Evolutionary conservation across 2,888 invertebrate genomes (phyloP).

Genomic region (Cactoblastis cactorum): DNA sequence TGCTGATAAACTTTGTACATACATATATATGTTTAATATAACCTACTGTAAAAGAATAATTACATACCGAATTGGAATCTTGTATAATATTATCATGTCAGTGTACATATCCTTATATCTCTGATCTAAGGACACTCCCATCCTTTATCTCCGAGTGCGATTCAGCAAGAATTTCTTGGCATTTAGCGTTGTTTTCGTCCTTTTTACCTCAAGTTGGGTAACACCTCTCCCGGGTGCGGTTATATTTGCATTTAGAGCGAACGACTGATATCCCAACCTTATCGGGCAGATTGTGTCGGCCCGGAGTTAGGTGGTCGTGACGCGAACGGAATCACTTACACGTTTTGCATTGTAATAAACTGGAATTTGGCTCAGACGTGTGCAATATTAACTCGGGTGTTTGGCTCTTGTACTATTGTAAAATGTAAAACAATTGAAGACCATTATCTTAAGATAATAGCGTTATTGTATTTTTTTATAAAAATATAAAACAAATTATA

Average conservation of each 20-base stretch:
- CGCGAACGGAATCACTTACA: conserved; percentile 13
- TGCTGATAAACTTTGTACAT: too few species aligned
- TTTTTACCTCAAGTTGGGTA: conserved; percentile 65
- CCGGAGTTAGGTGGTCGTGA: conserved; percentile 1
- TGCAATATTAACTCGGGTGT: not conserved
- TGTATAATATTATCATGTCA: not conserved
- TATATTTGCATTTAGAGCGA: conserved; percentile 78
- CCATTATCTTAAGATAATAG: too few species aligned
- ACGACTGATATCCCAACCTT: conserved; percentile 75
- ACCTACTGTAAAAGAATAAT: too few species aligned
- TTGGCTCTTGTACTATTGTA: not conserved
- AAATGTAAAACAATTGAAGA: too few species aligned
- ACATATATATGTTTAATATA: too few species aligned
- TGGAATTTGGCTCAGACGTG: not conserved
- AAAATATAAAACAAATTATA: too few species aligned
- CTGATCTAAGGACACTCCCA: conserved; percentile 45
- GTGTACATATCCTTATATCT: not conserved
- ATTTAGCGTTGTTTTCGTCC: conserved; percentile 66
- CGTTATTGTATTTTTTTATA: too few species aligned
- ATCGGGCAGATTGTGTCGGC: conserved; percentile 67
- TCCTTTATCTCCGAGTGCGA: conserved; percentile 69
- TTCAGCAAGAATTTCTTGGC: conserved; percentile 69
- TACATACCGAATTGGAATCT: too few species aligned
- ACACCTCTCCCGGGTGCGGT: conserved; percentile 73
- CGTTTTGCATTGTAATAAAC: not conserved